Evolutionary conservation across 2,113 vertebrate genomes (phyloP), one percentile per base, ranked within the genome.

Genomic region (Cyphomyrus discorhynchus): DNA sequence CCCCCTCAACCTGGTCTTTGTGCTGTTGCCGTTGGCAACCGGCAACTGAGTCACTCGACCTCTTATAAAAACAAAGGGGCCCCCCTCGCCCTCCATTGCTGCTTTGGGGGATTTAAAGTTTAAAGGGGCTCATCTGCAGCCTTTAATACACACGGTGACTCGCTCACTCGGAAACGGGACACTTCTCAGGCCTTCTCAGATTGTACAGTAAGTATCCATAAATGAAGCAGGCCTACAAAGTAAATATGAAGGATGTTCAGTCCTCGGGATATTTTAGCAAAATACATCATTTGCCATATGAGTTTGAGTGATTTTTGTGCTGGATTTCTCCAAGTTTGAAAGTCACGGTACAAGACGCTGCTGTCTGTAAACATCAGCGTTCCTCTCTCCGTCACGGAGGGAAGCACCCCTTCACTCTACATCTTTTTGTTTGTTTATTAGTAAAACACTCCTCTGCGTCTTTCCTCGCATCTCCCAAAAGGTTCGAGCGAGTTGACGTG

Each of bases 91-190:
- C 45, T 58, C 15, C 53, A 6, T 45, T 24, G 93, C 93, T 92
- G 92, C 27, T 52, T 53, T 53, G 85, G 93, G 93, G 93, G 93
- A 93, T 96, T 96, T 96, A 95, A 96, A 95, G 93, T 96, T 96
- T 96, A 96, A 96, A 96, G 90, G 92, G 94, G 35, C 70, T 39
- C 49, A 7, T 42, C 24, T 84, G 82, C 19, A 11, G 19, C 21
- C 24, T 45, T 84, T 49, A 31, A 89, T 8, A 50, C 9, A 47
- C 39, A 47, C 11, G 21, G 15, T 9, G 19, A 45, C 39, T 19
- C 15, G 77, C 13, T 84, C 35, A 84, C 80, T 19, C 8, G 2
- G 2, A n/a, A 45, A 45, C 0, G 19, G 31, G 13, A 17, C 31
- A 74, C 31, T 74, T 31, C 70, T 35, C 13, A 35, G 31, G 31